Evolutionary conservation across 2,797 vertebrate genomes (phyloP), one percentile per base, ranked within the genome.

Genomic region (Malacoctenus gilli): DNA sequence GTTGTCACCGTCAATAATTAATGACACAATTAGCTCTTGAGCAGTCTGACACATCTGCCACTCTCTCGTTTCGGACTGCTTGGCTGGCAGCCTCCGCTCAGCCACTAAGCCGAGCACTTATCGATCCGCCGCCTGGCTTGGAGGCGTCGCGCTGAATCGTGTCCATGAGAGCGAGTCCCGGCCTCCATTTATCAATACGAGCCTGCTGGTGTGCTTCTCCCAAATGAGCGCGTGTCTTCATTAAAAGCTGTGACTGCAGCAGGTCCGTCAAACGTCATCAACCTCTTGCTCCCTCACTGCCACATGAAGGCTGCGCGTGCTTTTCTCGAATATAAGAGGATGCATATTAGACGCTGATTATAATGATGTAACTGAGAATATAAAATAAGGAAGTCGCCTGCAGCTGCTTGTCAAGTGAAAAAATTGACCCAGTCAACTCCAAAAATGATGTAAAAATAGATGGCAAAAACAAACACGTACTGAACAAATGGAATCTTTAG

Each of bases 21-120:
- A 89, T 86, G 84, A 75, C 68, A 62, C 79, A 80, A 83, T 89
- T 86, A 87, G 78, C 72, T 85, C 42, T 37, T 11, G 71, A 75
- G 72, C 47, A 20, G 64, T 36, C 49, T 32, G 56, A 84, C 72
- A 68, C 42, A 72, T 58, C 51, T 51, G 53, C 43, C 34, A 2
- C 5, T 21, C 28, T 54, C 46, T 72, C 60, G 23, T 35, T 63
- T 59, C 42, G 41, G 59, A 41, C 49, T 68, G 75, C 69, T 77
- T 68, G 20, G 40, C 12, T 52, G 60, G 77, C 75, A 73, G 13
- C 54, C 52, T 67, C 50, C 15, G 4, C 30, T 59, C 51, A 25
- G 31, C 18, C n/a, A 44, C 57, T 49, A 20, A 69, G 64, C 72
- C 51, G 48, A 76, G 51, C 65, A 39, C 1, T 0, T 72, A 85